phyloP scores from a whole-genome alignment of 2,113 vertebrate species.

The Rhea pennata region DNA sequence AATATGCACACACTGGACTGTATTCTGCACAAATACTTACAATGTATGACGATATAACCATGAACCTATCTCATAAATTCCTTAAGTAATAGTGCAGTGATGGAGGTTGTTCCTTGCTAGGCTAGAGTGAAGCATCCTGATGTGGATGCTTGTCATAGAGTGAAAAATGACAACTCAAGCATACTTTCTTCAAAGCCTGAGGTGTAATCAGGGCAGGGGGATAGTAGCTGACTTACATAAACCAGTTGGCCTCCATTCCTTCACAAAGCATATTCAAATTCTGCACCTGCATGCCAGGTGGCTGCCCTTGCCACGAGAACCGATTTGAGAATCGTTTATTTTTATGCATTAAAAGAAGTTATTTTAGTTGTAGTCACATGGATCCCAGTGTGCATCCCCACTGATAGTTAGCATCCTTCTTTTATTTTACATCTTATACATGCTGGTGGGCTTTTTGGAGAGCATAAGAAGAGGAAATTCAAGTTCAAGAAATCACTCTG shows the following conservation, averaged over 20 bases:
- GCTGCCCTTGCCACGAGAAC: not conserved
- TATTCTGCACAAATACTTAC: not conserved
- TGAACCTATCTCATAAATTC: not conserved
- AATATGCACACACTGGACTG: not conserved
- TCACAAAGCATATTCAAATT: not conserved
- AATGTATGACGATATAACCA: not conserved
- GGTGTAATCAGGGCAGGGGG: not conserved
- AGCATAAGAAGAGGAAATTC: not conserved
- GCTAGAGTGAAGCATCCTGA: not conserved
- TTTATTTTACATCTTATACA: not conserved
- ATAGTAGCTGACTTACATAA: not conserved
- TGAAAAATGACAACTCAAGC: not conserved
- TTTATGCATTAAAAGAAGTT: not conserved
- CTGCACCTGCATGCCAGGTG: not conserved
- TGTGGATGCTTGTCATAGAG: not conserved
- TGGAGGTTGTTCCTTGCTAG: not conserved
- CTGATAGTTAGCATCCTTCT: not conserved
- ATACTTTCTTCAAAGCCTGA: not conserved
- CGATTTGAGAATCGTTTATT: not conserved
- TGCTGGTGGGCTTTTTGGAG: not conserved
- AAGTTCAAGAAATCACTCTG: not conserved
- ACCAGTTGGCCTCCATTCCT: not conserved
- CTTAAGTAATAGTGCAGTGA: not conserved
- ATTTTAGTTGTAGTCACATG: not conserved
- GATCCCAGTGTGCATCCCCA: not conserved